Evolutionary conservation across 2,113 vertebrate genomes (phyloP).

Genomic region (Microcebus jonahi): DNA sequence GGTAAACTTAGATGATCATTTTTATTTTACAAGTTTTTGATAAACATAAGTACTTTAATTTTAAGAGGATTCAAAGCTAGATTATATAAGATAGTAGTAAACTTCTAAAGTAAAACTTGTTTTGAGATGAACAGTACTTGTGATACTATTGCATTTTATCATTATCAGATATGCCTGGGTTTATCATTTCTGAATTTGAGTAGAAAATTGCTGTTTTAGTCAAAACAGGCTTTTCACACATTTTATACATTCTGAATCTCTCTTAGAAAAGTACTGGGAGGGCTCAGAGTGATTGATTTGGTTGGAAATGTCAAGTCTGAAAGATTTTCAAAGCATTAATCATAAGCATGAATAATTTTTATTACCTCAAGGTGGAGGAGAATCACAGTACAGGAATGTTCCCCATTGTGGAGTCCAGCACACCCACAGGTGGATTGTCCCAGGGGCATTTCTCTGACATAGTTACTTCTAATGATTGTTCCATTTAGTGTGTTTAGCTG

Average conservation of each 20-base stretch:
- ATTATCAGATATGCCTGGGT: conserved; percentile 17
- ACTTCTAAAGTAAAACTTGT: conserved; percentile 31
- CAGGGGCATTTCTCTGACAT: not conserved
- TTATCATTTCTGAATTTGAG: conserved; percentile 49
- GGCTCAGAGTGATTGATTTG: conserved; percentile 36
- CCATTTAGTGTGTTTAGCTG: not conserved
- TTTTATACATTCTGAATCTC: conserved; percentile 18
- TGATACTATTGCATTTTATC: conserved; percentile 25
- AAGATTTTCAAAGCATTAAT: conserved; percentile 42
- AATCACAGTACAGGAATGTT: not conserved
- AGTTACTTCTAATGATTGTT: not conserved
- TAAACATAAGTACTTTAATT: not conserved
- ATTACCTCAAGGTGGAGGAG: not conserved
- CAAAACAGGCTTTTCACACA: conserved; percentile 48
- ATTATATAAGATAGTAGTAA: not conserved
- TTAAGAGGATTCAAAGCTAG: not conserved
- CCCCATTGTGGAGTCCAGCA: not conserved
- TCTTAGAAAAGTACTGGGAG: conserved; percentile 9
- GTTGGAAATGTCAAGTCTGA: conserved; percentile 56
- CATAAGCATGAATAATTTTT: conserved; percentile 35
- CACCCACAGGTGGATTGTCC: accelerated
- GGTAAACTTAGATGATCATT: not conserved
- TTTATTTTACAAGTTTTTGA: conserved; percentile 28
- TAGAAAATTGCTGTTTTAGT: conserved; percentile 67
- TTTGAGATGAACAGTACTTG: not conserved